Evolutionary conservation across 2,113 vertebrate genomes (phyloP), one percentile per base, ranked within the genome.

Genomic region (Leptosomus discolor): DNA sequence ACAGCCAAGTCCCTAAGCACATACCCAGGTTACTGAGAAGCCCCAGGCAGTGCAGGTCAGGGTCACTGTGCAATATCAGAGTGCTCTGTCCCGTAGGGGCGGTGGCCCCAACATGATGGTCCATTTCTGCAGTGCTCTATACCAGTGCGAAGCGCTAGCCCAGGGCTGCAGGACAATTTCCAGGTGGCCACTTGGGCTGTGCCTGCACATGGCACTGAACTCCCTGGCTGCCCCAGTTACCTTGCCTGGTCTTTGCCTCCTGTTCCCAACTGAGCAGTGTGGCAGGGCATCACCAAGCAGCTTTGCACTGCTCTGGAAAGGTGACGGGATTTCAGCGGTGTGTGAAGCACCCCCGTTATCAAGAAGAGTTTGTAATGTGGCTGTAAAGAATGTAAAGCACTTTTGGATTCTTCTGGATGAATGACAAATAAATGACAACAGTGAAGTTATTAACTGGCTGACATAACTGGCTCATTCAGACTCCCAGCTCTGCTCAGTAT

Each of bases 361-460:
- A 56, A 94, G 91, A 96, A 78, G 34, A 83, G 76, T 37, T 89
- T 90, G 36, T 85, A 90, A 82, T 84, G 77, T 91, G 56, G 27
- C 71, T 81, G 34, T 68, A 94, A 97, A 97, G 91, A 95, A 96
- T 96, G 95, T 78, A 88, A 97, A 96, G 94, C 95, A 95, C 92
- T 96, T 96, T 82, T 68, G 95, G 95, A 96, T 94, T 96, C 91
- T 97, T 96, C 96, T 97, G 96, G 96, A 97, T 97, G 95, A 97
- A 95, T 96, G 92, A 96, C 96, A 97, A 97, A 97, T 97, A 97
- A 95, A 92, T 94, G 92, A 97, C 96, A 97, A 92, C 91, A 95
- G 92, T 81, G 77, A 96, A 91, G 73, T 97, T 97, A 97, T 97
- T 97, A 97, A 95, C 94, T 92, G 81, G 45, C 96, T 96, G 96